A percentile compares a stretch with the other conserved stretches of the same genome.
phyloP scores from a whole-genome alignment of 2,797 vertebrate species.

The Jordanella pulchra region DNA sequence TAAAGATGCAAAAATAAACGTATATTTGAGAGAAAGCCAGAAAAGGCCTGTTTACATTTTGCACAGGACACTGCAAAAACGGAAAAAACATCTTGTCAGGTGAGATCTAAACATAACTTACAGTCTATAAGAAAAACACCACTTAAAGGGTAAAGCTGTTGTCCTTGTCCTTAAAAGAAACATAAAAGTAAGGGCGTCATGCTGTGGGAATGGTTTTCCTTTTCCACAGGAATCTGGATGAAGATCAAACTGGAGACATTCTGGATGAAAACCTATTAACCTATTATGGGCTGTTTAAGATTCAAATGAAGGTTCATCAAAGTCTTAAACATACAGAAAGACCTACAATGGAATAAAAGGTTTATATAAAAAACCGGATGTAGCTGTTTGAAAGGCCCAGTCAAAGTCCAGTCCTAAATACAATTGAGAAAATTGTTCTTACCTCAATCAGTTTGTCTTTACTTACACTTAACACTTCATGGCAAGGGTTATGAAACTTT shows the following conservation, averaged over 20 bases:
- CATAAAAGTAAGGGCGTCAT: not conserved
- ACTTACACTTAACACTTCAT: not conserved
- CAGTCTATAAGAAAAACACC: not conserved
- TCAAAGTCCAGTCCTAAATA: not conserved
- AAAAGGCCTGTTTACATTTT: not conserved
- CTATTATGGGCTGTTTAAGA: not conserved
- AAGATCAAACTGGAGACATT: too few species aligned
- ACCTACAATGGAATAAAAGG: not conserved
- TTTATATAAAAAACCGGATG: not conserved
- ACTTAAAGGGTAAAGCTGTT: not conserved
- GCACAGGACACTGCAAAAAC: not conserved
- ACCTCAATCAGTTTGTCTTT: not conserved
- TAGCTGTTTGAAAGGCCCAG: not conserved
- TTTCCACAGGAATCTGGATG: not conserved
- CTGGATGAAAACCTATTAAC: not conserved
- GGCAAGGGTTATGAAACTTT: not conserved
- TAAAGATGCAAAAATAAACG: too few species aligned
- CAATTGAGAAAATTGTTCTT: not conserved
- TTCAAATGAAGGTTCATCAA: not conserved
- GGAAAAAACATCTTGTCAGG: not conserved
- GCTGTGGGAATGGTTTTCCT: not conserved
- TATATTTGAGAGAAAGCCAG: too few species aligned
- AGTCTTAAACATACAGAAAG: not conserved
- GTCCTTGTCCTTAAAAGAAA: not conserved
- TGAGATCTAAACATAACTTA: not conserved